phyloP scores from a whole-genome alignment of 1,140 invertebrate species.

The Chionoecetes opilio region DNA sequence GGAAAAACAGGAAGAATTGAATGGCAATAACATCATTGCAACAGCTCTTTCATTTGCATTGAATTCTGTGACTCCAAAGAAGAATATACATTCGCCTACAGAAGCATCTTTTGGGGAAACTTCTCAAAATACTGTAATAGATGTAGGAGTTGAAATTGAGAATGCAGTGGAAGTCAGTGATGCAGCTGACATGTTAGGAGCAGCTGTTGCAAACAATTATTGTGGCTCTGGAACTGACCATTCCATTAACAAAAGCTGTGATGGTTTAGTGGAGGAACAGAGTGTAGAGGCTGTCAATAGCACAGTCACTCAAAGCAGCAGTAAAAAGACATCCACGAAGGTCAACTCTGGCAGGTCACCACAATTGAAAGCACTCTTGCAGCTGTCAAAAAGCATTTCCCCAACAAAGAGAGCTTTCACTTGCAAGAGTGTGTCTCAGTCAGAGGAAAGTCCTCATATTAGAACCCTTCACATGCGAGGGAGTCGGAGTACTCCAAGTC shows the following conservation, averaged over 20 bases:
- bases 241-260: not conserved
- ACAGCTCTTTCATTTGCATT: conserved; percentile 61
- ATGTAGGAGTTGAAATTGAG: not conserved
- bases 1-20: not conserved
- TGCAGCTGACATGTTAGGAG: not conserved
- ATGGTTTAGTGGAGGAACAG: not conserved
- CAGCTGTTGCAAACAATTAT: not conserved
- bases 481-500: conserved; percentile 71
- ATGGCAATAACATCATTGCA: conserved; percentile 31
- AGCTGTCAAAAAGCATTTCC: conserved; percentile 61
- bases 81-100: not conserved
- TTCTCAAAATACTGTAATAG: not conserved
- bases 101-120: not conserved
- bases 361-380: conserved; percentile 65
- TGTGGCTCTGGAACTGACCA: not conserved
- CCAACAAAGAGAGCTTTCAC: conserved; percentile 57
- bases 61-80: conserved; percentile 53
- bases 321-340: not conserved
- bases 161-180: not conserved
- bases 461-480: conserved; percentile 50
- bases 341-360: conserved; percentile 62
- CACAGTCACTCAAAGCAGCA: not conserved
- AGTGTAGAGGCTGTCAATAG: not conserved
- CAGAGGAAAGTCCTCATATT: conserved; percentile 52
- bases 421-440: not conserved